Evolutionary conservation across 2,113 vertebrate species (phyloP).

Genomic region (Bostrychus sinensis): DNA sequence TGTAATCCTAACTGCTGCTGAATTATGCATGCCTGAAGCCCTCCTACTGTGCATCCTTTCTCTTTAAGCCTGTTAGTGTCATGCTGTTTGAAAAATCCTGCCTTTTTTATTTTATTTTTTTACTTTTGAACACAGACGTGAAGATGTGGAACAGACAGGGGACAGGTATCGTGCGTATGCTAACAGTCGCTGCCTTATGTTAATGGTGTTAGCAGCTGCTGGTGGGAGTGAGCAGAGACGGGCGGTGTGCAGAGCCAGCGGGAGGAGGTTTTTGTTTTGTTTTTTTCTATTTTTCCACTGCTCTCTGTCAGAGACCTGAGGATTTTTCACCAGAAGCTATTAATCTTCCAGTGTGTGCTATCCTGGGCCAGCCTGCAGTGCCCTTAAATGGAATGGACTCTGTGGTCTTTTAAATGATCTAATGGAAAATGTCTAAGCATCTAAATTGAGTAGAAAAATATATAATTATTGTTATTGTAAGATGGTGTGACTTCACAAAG

Average conservation of each 20-base stretch:
- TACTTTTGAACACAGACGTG: constrained; percentile 16
- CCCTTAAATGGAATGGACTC: constrained; percentile 8
- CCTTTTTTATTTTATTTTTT: too few species aligned
- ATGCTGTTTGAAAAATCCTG: constrained; percentile 24
- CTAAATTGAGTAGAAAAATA: neutral
- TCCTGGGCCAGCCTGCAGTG: neutral
- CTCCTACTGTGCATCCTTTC: neutral
- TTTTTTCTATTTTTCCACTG: constrained; percentile 46
- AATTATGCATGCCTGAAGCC: constrained; percentile 2
- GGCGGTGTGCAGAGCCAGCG: constrained; percentile 64
- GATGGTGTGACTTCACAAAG: too few species aligned
- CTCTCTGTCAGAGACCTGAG: constrained; percentile 53
- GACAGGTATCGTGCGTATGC: neutral
- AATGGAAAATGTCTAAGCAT: neutral
- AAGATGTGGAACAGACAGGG: constrained; percentile 19
- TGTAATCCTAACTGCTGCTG: neutral
- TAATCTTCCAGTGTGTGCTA: constrained; percentile 24
- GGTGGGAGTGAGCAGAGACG: constrained; percentile 59
- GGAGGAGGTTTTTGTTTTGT: too few species aligned
- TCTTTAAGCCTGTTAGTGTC: neutral
- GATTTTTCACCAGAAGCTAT: constrained; percentile 36
- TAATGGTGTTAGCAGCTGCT: constrained; percentile 75
- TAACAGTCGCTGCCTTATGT: constrained; percentile 4
- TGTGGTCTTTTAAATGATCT: constrained; percentile 1
- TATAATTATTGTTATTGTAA: neutral